phyloP scores from a whole-genome alignment of 1,140 invertebrate genomes.

The Caenorhabditis elegans region DNA sequence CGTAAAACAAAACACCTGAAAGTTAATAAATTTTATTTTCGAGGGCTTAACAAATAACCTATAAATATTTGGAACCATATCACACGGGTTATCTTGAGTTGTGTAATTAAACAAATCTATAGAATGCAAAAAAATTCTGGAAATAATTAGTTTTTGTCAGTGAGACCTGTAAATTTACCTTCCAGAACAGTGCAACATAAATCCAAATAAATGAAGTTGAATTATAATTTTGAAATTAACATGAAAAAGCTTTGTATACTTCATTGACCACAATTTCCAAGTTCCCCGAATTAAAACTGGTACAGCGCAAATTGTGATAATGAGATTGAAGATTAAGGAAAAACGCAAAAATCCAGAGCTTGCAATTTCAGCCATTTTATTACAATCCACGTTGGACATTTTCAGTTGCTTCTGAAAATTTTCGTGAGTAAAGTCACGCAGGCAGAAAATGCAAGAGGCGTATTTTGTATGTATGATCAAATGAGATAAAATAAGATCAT shows the following conservation, averaged over 20 bases:
- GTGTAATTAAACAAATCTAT: neutral
- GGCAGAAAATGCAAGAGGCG: neutral
- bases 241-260: neutral
- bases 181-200: neutral
- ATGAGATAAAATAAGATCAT: too few relatives aligned
- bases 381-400: neutral
- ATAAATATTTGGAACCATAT: conserved; percentile 12
- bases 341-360: neutral
- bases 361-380: neutral
- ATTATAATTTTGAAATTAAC: neutral
- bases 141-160: neutral
- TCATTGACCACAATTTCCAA: neutral
- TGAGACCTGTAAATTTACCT: neutral
- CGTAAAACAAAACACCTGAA: conserved; percentile 1
- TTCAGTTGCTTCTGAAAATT: neutral
- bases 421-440: too few relatives aligned
- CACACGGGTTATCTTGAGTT: neutral
- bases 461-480: too few relatives aligned
- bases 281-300: neutral
- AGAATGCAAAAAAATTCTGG: neutral
- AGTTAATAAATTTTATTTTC: neutral
- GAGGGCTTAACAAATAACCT: neutral
- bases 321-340: neutral
- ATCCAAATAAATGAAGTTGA: neutral
- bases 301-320: neutral